Evolutionary conservation across 37 sponge, comb jelly and placozoan species (phyloP).

Genomic region (Ianthella basta): DNA sequence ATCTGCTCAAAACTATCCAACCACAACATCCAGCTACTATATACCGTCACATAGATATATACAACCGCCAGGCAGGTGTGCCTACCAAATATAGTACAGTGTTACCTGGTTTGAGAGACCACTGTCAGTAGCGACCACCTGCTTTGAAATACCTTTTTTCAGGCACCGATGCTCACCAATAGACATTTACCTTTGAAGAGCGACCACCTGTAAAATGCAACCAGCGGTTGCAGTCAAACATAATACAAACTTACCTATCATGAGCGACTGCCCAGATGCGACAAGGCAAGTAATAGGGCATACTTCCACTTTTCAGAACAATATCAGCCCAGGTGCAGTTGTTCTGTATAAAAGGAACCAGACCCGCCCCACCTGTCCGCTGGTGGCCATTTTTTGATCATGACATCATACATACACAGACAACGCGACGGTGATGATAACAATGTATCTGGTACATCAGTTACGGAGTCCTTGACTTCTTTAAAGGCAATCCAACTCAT

Average conservation of each 20-base stretch:
- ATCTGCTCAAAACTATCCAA: too few species aligned
- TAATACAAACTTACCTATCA: conserved; percentile 16
- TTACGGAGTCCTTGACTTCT: conserved; percentile 6
- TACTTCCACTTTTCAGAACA: too few species aligned
- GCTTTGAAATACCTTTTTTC: conserved; percentile 21
- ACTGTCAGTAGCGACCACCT: conserved; percentile 32
- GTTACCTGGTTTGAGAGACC: conserved; percentile 37
- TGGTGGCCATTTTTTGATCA: too few species aligned
- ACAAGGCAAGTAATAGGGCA: background rate
- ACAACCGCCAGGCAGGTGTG: too few species aligned
- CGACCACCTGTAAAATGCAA: conserved; percentile 35
- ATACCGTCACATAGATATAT: too few species aligned
- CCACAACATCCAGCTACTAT: too few species aligned
- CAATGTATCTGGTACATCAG: background rate
- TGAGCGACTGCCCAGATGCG: conserved; percentile 6
- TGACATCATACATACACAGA: too few species aligned
- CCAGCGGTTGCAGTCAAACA: conserved; percentile 18
- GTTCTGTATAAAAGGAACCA: too few species aligned
- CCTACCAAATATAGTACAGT: too few species aligned
- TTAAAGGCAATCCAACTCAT: conserved; percentile 9
- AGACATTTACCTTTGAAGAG: conserved; percentile 27
- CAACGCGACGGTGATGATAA: conserved; percentile 15
- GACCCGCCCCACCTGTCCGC: too few species aligned
- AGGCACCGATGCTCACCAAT: conserved; percentile 16
- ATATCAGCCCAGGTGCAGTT: too few species aligned